Base-by-base conservation (phyloP, 2,113 vertebrate species). In the Anhinga rufa region DNA sequence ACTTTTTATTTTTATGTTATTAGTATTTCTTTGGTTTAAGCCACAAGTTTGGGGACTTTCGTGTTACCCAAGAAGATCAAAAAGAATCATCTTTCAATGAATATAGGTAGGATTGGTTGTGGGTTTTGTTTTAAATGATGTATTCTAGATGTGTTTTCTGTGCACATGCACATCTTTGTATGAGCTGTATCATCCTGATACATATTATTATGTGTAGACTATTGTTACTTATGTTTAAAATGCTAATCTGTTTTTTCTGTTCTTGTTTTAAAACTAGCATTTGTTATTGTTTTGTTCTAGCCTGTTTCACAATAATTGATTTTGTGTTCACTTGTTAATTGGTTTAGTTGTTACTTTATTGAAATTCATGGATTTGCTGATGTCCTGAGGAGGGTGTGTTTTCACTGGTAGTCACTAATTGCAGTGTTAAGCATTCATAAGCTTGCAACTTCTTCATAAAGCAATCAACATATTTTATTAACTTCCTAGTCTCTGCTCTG, bases 241-340 rank as follows among this genome's bases (percentile, higher is more conserved):
- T 85, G 60, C 7, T 88, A 75, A 90, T 92, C 76, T 57, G 0
- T 22, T 40, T 36, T 28, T 78, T 40, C 40, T 12, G 3, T 51
- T 92, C 48, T 88, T 70, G 11, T 49, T 95, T 88, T 55, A 77
- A 81, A 95, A 91, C n/a, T 32, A 62, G 14, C 9, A 85, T 90
- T 90, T 96, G 44, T 93, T 91, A 77, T 49, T 88, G 75, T 91
- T 96, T 96, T 92, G 28, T 90, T 96, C 79, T 95, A 65, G 58
- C 38, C 42, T 86, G 18, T 86, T 87, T 95, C 86, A 84, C 87
- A 92, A 44, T 46, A 96, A 96, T 88, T 94, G 91, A 96, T 97
- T 97, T 92, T 88, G 55, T 94, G 84, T 95, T 96, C 64, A 74
- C 76, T 93, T 94, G 81, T 95, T 96, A 96, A 97, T 93, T 96